Percentiles rank a stretch among this genome's conserved stretches.
Evolutionary conservation across 2,797 vertebrate genomes (phyloP).

Genomic region (Emys orbicularis): DNA sequence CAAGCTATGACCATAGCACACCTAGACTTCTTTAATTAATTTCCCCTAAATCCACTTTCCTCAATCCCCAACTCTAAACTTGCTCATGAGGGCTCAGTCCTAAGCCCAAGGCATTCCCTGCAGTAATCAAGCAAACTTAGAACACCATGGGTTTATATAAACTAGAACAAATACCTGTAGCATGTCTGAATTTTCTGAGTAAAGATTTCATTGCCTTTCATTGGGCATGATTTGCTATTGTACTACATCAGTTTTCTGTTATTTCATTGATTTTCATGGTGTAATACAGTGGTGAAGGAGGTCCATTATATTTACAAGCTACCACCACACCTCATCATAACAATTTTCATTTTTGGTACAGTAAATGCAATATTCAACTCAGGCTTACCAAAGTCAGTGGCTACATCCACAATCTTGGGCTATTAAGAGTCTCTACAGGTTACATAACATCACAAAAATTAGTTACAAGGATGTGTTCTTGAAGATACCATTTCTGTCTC

Average conservation of each 20-base stretch:
- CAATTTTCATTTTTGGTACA: neutral
- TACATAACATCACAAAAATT: neutral
- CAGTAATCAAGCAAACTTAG: neutral
- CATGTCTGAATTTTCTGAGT: neutral
- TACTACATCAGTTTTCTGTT: neutral
- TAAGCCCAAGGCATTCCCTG: neutral
- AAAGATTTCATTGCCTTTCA: neutral
- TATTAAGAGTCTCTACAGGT: neutral
- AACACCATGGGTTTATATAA: neutral
- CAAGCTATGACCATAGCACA: neutral
- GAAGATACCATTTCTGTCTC: neutral
- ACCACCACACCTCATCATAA: neutral
- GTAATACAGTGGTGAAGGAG: neutral
- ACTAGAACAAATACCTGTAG: neutral
- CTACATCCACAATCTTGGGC: neutral
- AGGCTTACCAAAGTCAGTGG: neutral
- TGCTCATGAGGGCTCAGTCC: neutral
- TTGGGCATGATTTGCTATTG: neutral
- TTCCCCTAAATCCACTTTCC: neutral
- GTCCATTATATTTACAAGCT: neutral
- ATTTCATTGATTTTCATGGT: neutral
- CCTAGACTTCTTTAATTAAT: neutral
- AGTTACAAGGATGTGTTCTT: neutral
- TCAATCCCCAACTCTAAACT: neutral
- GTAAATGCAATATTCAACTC: neutral